Base-by-base conservation (phyloP, 2,888 invertebrate genomes). In the Nemurella pictetii region DNA sequence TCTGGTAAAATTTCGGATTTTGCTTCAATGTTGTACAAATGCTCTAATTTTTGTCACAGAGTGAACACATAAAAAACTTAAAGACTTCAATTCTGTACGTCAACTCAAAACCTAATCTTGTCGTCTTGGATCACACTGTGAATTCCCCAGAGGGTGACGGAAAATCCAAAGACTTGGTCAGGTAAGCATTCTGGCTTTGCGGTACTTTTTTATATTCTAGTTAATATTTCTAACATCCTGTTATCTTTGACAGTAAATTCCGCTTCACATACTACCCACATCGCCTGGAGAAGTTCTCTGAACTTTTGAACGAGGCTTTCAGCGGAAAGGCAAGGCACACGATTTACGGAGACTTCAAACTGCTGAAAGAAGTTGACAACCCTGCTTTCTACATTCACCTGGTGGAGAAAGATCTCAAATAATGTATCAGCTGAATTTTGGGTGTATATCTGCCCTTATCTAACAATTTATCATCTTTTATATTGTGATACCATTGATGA, bases 221-320 rank as follows among this genome's bases (percentile, higher is more conserved):
- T n/a, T n/a, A n/a, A n/a, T n/a, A n/a, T n/a, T n/a, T n/a, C n/a
- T n/a, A n/a, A n/a, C n/a, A n/a, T n/a, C n/a, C n/a, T 27, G 20
- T 35, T 55, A 15, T 91, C 91, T 84, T 20, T 83, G 87, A 77
- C 90, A 96, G 95, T 88, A 95, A 96, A 88, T 97, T 97, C 90
- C 94, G 97, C 0, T 91, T 97, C 35, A 97, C 96, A 32, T 97
- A 97, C 91, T 97, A 96, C 91, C 97, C 97, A 0, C 97, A 97
- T 90, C 93, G 93, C 86, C 90, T 97, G 87, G 91, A 93, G 78
- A 91, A 92, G 29, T 97, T 97, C 91, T 94, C 93, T 0, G 89
- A 91, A 30, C 95, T 97, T 91, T 90, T 97, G 85, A 91, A 92
- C 86, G 94, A 94, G 82, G 93, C 94, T 0, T 97, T 97, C 89